These are phyloP conservation scores for Chionomys nivalis DNA, from an alignment of 2,113 vertebrate species.

Conservation along the genomic window DNA sequence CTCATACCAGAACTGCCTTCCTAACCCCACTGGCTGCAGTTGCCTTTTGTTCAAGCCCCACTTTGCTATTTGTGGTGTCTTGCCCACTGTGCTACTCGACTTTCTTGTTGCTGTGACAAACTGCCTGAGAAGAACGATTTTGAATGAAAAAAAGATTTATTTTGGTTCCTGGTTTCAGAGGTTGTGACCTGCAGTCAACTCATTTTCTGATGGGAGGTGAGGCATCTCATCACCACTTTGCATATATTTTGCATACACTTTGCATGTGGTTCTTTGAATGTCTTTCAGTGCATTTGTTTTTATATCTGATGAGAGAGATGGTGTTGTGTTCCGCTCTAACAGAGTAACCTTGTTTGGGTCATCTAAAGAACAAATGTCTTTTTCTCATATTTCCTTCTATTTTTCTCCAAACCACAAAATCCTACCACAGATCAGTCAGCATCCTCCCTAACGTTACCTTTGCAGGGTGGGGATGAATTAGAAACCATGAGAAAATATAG, in stretches of 20 bases:
- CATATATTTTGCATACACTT: background rate
- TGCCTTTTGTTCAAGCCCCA: background rate
- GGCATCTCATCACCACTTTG: background rate
- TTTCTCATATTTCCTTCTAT: background rate
- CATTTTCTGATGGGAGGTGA: background rate
- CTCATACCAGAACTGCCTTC: background rate
- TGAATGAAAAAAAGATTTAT: background rate
- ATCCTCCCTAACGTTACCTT: background rate
- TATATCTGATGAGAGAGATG: background rate
- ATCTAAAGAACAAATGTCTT: background rate
- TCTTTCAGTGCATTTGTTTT: background rate
- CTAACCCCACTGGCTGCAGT: fast-evolving
- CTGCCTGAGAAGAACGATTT: background rate
- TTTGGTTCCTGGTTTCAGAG: background rate
- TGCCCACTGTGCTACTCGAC: background rate
- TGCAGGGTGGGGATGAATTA: background rate
- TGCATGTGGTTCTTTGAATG: background rate
- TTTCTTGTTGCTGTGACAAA: background rate
- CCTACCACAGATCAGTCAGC: background rate
- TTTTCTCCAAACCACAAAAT: background rate
- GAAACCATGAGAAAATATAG: background rate
- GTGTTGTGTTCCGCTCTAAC: background rate
- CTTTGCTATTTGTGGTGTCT: background rate
- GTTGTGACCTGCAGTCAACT: background rate
- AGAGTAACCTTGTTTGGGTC: background rate